Evolutionary conservation across 2,797 vertebrate genomes (phyloP).

Genomic region (Notolabrus celidotus): DNA sequence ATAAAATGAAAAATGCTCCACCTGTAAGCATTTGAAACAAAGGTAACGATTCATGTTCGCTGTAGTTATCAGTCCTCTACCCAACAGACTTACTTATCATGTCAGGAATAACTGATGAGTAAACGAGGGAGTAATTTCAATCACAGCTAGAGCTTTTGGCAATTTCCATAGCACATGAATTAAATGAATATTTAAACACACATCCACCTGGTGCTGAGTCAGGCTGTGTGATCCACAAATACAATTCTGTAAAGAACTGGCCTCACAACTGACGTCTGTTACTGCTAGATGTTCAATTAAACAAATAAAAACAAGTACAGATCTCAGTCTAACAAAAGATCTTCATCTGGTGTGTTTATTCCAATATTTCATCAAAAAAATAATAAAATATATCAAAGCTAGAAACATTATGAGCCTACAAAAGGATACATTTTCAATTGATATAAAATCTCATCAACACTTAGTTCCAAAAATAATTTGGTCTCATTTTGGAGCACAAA

Average conservation of each 20-base stretch:
- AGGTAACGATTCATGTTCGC: not conserved
- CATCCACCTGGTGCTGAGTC: conserved; percentile 15
- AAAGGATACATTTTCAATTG: conserved; percentile 10
- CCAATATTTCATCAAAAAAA: conserved; percentile 13
- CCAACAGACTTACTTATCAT: conserved; percentile 5
- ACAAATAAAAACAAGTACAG: conserved; percentile 1
- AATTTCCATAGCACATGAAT: conserved; percentile 5
- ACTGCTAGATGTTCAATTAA: conserved; percentile 31
- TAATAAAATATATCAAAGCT: conserved; percentile 9
- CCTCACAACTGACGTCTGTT: conserved; percentile 1
- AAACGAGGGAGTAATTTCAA: conserved; percentile 19
- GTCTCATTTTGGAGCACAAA: conserved; percentile 23
- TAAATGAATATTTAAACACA: conserved; percentile 11
- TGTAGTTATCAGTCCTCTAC: not conserved
- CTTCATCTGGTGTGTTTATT: conserved; percentile 4
- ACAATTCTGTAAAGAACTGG: not conserved
- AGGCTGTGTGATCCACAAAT: conserved; percentile 8
- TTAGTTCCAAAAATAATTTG: conserved; percentile 38
- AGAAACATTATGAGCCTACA: conserved; percentile 8
- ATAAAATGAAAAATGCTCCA: not conserved
- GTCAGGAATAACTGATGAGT: conserved; percentile 1
- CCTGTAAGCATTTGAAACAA: conserved; percentile 6
- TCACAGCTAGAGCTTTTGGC: conserved; percentile 9
- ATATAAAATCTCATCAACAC: conserved; percentile 23
- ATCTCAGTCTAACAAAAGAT: conserved; percentile 2